Evolutionary conservation across 2,888 invertebrate genomes (phyloP).

Genomic region (Poecilobothrus nobilitatus): DNA sequence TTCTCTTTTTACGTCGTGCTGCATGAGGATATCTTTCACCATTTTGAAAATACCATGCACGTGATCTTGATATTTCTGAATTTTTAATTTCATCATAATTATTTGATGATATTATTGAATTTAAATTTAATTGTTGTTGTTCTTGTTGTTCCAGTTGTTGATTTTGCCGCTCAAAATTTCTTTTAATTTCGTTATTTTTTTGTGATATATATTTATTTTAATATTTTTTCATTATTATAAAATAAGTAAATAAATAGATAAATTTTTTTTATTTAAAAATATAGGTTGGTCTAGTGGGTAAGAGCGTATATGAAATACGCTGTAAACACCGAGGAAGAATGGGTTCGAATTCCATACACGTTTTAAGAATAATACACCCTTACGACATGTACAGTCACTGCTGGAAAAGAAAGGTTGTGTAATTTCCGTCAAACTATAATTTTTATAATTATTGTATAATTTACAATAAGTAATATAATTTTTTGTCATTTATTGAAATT

Average conservation of each 20-base stretch:
- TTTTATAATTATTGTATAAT: too few species aligned
- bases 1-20: slow-evolving; percentile 44
- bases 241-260: too few species aligned
- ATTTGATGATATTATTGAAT: slow-evolving; percentile 15
- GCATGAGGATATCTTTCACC: slow-evolving; percentile 60
- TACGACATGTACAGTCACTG: too few species aligned
- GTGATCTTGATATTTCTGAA: slow-evolving; percentile 22
- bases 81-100: slow-evolving; percentile 17
- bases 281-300: too few species aligned
- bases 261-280: too few species aligned
- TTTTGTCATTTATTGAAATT: too few species aligned
- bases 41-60: slow-evolving; percentile 71
- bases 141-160: slow-evolving; percentile 18
- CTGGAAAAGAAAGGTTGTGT: too few species aligned
- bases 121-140: slow-evolving; percentile 10
- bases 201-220: slow-evolving; percentile 18
- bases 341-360: not conserved
- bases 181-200: slow-evolving; percentile 18
- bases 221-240: too few species aligned
- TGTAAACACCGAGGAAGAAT: not conserved
- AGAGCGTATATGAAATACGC: too few species aligned
- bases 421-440: too few species aligned
- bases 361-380: too few species aligned
- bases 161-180: slow-evolving; percentile 1
- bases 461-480: too few species aligned